Evolutionary conservation across 2,113 vertebrate genomes (phyloP).

Genomic region (Dromiciops gliroides): DNA sequence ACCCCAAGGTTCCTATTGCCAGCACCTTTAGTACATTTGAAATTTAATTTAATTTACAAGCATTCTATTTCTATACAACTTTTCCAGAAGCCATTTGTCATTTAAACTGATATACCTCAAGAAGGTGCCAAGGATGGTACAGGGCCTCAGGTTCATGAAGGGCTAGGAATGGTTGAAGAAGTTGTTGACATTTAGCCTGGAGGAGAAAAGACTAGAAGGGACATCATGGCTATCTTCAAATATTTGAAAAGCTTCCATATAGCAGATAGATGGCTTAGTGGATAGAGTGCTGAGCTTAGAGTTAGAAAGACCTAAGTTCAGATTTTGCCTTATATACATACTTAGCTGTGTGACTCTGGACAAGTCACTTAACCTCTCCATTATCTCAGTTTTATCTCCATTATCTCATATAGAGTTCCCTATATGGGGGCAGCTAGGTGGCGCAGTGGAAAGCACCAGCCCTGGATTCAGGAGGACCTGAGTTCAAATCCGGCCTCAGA

Average conservation of each 20-base stretch:
- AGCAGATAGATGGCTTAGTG: neutral
- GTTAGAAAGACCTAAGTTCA: neutral
- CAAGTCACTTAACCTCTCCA: neutral
- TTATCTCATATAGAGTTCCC: too few species aligned
- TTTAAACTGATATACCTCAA: neutral
- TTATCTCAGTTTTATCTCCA: neutral
- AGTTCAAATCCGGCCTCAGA: too few species aligned
- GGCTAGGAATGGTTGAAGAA: neutral
- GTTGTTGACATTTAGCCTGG: neutral
- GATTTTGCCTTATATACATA: neutral
- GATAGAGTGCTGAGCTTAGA: neutral
- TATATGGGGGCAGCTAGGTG: too few species aligned
- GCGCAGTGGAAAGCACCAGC: too few species aligned
- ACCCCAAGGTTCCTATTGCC: accelerated
- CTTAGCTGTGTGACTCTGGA: neutral
- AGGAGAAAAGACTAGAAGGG: neutral
- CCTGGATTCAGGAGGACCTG: too few species aligned
- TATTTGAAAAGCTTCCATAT: neutral
- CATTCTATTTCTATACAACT: neutral
- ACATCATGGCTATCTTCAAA: neutral
- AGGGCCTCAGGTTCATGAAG: neutral
- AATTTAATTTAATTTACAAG: neutral
- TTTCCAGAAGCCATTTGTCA: neutral
- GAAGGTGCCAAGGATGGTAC: neutral
- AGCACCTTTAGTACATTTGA: neutral